Conservation (phyloP, 2,113 vertebrate species). For the Pseudopipra pipra region DNA sequence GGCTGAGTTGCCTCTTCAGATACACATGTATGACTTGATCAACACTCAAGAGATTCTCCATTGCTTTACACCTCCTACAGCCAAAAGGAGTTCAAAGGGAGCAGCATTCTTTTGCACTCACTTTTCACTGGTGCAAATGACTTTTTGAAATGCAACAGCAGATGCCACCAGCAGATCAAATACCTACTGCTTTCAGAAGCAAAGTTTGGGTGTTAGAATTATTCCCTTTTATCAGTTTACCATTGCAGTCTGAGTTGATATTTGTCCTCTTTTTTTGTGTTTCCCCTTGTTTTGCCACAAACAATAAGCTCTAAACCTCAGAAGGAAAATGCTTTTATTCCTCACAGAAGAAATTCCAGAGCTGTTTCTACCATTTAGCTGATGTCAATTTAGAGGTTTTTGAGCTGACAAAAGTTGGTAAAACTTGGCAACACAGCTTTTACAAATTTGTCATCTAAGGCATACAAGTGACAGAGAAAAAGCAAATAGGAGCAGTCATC, state of each 20-base stretch:
- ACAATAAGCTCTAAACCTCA: background rate
- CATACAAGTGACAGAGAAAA: background rate
- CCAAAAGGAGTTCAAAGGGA: background rate
- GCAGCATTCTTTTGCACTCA: background rate
- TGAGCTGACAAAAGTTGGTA: background rate
- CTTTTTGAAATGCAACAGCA: background rate
- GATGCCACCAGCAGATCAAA: background rate
- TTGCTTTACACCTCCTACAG: conserved; percentile 32
- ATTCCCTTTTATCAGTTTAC: background rate
- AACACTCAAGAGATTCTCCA: conserved; percentile 4
- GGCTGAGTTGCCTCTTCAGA: background rate
- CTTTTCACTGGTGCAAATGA: background rate
- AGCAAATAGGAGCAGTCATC: background rate
- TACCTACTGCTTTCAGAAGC: background rate
- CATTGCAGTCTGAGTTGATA: background rate
- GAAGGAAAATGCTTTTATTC: background rate
- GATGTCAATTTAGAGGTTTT: background rate
- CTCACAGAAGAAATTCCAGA: background rate
- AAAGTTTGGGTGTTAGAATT: background rate
- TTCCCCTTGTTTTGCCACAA: background rate
- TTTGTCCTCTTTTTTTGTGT: background rate
- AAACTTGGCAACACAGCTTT: background rate
- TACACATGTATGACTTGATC: background rate
- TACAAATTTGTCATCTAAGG: background rate
- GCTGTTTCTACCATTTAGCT: background rate